Percentiles rank a stretch among this genome's conserved stretches.
Evolutionary conservation across 2,888 invertebrate genomes (phyloP).

Genomic region (Aleiodes alternator): DNA sequence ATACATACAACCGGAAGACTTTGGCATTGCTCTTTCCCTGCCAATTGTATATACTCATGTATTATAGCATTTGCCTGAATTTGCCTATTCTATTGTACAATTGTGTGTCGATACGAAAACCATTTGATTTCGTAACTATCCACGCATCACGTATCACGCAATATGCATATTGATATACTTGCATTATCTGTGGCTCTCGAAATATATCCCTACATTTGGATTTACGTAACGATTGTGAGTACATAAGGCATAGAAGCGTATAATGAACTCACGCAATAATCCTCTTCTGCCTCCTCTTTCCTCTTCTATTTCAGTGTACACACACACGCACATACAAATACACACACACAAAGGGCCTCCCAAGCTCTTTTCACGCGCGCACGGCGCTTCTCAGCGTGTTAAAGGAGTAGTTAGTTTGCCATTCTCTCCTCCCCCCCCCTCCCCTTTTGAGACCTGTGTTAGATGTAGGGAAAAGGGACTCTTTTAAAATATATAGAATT

Average conservation of each 20-base stretch:
- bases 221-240: constrained; percentile 62
- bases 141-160: neutral
- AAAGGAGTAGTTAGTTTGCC: constrained; percentile 11
- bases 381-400: constrained; percentile 15
- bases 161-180: constrained; percentile 12
- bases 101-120: no score
- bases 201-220: constrained; percentile 52
- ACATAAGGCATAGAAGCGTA: constrained; percentile 53
- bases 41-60: neutral
- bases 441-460: neutral
- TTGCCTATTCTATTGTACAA: no score
- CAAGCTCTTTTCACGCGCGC: constrained; percentile 19
- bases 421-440: neutral
- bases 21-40: neutral
- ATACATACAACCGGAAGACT: neutral
- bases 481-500: no score
- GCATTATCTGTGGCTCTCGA: neutral
- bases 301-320: neutral
- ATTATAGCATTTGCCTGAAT: no score
- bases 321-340: neutral
- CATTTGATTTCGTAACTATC: no score
- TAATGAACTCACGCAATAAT: constrained; percentile 72
- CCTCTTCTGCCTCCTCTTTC: constrained; percentile 52
- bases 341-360: neutral
- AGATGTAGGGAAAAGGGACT: constrained; percentile 1